Base-by-base conservation (phyloP, 1,140 invertebrate species). In the Coptotermes formosanus region DNA sequence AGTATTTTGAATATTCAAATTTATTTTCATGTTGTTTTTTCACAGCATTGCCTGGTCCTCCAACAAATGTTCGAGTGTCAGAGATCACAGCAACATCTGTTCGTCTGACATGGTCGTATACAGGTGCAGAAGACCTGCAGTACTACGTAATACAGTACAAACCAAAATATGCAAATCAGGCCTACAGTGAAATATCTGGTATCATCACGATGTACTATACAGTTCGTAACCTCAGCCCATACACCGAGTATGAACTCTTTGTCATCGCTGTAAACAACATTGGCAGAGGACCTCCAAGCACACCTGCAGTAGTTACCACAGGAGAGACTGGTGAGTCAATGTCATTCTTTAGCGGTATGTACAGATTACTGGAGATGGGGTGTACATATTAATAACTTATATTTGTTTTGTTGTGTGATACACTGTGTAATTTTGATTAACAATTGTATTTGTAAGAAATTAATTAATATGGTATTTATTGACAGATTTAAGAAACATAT, bases 101-200 rank as follows among this genome's bases (percentile, higher is more conserved):
- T 16, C 94, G 97, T 86, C 92, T 99, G 85, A 95, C 96, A 2
- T 99, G 98, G 98, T 95, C 96, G 0, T 97, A 98, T 90, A 95
- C 95, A 89, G 95, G 95, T 69, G 94, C 93, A 2, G 96, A 96
- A 88, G 96, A 97, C 88, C 94, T 98, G 30, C 95, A 96, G 87
- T 98, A 98, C 90, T 99, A 98, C 92, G 97, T 98, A 75, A 97
- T 99, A 87, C 97, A 98, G 90, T 98, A 98, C 92, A 99, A 98
- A 90, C 97, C 97, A 6, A 97, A 97, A 91, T 95, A 96, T 90
- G 89, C 91, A 7, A 89, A 88, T 85, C 92, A 94, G 91, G 95
- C 95, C 52, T 96, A 94, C 90, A 95, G 95, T 88, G 97, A 98
- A 90, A 97, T 98, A 89, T 96, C 95, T 48, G 97, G 97, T 48